phyloP scores from a whole-genome alignment of 2,797 vertebrate species.

The Gymnoscopelus microlampas region DNA sequence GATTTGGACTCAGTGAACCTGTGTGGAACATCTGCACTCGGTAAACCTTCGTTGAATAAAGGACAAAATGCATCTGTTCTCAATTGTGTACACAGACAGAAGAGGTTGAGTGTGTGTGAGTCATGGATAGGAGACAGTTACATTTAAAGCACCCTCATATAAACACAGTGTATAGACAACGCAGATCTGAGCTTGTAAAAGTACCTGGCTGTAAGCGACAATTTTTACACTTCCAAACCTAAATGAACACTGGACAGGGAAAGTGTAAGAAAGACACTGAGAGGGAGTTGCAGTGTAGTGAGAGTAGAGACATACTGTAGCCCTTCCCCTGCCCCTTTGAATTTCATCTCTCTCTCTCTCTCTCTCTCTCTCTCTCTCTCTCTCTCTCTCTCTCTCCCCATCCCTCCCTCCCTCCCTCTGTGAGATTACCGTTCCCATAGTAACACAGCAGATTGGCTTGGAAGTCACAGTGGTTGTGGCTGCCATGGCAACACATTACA shows the following conservation, averaged over 20 bases:
- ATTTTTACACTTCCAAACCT: too few species aligned
- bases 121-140: conserved; percentile 4
- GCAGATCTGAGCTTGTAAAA: too few species aligned
- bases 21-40: too few species aligned
- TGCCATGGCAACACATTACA: conserved; percentile 78
- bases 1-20: too few species aligned
- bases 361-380: conserved; percentile 10
- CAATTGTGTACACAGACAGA: not conserved
- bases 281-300: conserved; percentile 21
- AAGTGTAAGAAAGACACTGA: conserved; percentile 9
- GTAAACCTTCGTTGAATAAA: too few species aligned
- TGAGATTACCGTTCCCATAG: conserved; percentile 81
- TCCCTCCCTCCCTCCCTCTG: conserved; percentile 63
- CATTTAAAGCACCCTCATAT: conserved; percentile 17
- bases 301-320: conserved; percentile 38
- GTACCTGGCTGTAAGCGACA: too few species aligned
- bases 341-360: conserved; percentile 14
- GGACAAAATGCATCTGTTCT: too few species aligned
- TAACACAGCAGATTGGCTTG: conserved; percentile 77
- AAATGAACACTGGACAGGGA: not conserved
- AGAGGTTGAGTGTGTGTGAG: conserved; percentile 13
- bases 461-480: conserved; percentile 77
- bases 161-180: conserved; percentile 5
- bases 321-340: conserved; percentile 23
- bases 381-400: conserved; percentile 28